Evolutionary conservation across 37 sponge, comb jelly and placozoan species (phyloP).

Genomic region (Aplysina aerophoba): DNA sequence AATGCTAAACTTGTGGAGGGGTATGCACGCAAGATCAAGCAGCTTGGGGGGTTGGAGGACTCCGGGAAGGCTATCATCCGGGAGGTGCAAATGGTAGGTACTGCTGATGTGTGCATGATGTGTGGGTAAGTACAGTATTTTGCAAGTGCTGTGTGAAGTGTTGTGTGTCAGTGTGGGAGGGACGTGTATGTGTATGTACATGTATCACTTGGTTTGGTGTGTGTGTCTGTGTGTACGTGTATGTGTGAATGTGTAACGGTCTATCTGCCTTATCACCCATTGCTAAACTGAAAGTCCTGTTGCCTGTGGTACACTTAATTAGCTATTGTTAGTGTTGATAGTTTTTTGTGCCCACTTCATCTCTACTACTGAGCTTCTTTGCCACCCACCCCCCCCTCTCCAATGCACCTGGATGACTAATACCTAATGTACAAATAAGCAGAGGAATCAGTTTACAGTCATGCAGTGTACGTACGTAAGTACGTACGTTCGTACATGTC

Average conservation of each 20-base stretch:
- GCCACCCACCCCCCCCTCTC: too few species aligned
- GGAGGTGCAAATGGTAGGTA: constrained; percentile 61
- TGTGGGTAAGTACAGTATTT: neutral
- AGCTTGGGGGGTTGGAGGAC: constrained; percentile 57
- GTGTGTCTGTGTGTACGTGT: constrained; percentile 41
- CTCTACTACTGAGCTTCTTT: too few species aligned
- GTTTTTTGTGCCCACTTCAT: too few species aligned
- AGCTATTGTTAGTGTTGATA: too few species aligned
- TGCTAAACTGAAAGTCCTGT: too few species aligned
- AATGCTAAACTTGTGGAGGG: constrained; percentile 62
- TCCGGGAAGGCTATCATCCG: constrained; percentile 60
- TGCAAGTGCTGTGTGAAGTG: neutral
- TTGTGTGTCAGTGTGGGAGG: neutral
- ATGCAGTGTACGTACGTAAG: too few species aligned
- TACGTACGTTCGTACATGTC: too few species aligned
- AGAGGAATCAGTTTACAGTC: too few species aligned
- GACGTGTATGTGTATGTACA: neutral
- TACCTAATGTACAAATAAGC: too few species aligned
- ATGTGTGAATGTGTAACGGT: constrained; percentile 61
- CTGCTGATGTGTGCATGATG: neutral
- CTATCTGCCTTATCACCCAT: constrained; percentile 5
- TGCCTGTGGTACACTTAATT: too few species aligned
- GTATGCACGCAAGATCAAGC: constrained; percentile 41
- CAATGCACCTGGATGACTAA: too few species aligned
- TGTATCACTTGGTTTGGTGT: neutral